Conservation (phyloP, 1,140 invertebrate species). For the Drosophila ironensis region DNA sequence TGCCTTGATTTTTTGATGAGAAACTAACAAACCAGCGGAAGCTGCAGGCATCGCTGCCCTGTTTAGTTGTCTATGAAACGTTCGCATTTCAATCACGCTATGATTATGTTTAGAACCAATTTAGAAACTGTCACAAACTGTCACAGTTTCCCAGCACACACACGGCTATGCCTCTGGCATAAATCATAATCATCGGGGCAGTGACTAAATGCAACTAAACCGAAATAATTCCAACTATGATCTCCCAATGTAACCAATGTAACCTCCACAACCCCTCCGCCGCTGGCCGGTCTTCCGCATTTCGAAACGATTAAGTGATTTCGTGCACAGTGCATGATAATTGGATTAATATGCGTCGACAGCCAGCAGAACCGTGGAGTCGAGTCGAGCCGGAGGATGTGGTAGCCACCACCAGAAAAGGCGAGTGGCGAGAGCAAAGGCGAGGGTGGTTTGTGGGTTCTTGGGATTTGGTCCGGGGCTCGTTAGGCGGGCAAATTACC, state of each 20-base stretch:
- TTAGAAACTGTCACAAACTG: conserved; percentile 26
- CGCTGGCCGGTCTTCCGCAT: conserved; percentile 43
- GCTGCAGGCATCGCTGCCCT: too few relatives aligned
- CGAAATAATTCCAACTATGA: not conserved
- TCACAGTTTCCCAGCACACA: not conserved
- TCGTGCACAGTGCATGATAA: conserved; percentile 75
- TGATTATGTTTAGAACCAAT: conserved; percentile 26
- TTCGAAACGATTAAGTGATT: conserved; percentile 75
- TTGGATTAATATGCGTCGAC: conserved; percentile 81
- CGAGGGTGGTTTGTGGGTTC: conserved; percentile 49
- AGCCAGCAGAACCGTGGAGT: conserved; percentile 40
- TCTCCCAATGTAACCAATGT: conserved; percentile 21
- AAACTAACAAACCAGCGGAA: too few relatives aligned
- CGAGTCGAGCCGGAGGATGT: conserved; percentile 22
- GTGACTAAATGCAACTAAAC: conserved; percentile 42
- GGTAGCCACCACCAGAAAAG: conserved; percentile 38
- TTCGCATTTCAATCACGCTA: not conserved
- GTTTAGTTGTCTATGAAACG: too few relatives aligned
- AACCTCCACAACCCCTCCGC: not conserved
- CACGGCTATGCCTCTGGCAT: not conserved
- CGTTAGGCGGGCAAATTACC: conserved; percentile 40
- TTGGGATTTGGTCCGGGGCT: conserved; percentile 19
- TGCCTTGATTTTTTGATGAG: too few relatives aligned
- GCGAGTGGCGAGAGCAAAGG: not conserved
- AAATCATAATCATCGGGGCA: conserved; percentile 34